These are phyloP conservation scores for Hyppa rectilinea DNA, from an alignment of 2,888 invertebrate species.

Conservation along the genomic window DNA sequence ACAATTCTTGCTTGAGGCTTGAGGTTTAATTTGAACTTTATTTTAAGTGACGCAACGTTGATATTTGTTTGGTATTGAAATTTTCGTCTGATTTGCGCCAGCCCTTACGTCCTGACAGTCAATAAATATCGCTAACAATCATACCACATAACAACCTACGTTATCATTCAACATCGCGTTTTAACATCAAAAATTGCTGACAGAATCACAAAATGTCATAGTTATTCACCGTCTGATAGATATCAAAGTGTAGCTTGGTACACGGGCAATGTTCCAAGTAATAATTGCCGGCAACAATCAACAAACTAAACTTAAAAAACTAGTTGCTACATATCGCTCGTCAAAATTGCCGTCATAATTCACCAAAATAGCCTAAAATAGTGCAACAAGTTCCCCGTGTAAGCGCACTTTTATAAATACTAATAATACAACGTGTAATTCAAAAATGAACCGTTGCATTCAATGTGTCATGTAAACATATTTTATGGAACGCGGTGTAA, in stretches of 20 bases:
- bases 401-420: not conserved
- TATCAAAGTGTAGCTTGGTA: not conserved
- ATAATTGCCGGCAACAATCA: not conserved
- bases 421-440: not conserved
- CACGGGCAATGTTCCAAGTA: not conserved
- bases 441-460: too few relatives aligned
- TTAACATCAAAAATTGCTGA: not conserved
- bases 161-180: not conserved
- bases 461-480: too few relatives aligned
- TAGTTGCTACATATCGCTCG: too few relatives aligned
- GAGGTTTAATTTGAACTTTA: too few relatives aligned
- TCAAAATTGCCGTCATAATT: slow-evolving; percentile 5
- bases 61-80: not conserved
- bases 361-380: not conserved
- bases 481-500: too few relatives aligned
- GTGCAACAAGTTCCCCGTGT: not conserved
- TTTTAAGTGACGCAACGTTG: not conserved
- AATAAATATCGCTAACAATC: not conserved
- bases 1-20: too few relatives aligned
- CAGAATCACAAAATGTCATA: not conserved
- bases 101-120: not conserved
- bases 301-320: not conserved
- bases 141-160: not conserved
- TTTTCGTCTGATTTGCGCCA: not conserved
- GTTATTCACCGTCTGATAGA: not conserved